Base-by-base conservation (phyloP, 1,140 invertebrate genomes). In the Kradibia gibbosae region DNA sequence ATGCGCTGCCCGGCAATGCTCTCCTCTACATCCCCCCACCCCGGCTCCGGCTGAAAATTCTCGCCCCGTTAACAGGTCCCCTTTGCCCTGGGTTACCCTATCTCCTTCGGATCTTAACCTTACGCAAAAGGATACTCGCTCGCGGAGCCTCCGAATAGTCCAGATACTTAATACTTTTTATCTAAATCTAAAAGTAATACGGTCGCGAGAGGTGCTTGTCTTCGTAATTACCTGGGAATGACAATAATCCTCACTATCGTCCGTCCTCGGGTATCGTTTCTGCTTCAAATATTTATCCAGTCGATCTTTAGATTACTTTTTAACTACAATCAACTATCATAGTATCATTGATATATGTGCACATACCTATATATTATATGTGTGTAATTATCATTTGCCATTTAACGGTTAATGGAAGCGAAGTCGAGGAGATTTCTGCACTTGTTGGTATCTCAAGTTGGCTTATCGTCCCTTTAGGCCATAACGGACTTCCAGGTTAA, bases 31-130 rank as follows among this genome's bases (percentile, higher is more conserved):
- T 45, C 17, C 11, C 4, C n/a, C 39, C 2, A 36, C 28, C 20
- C 34, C 31, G 31, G 3, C 55, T 28, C n/a, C 5, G 7, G 1
- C 3, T 11, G 34, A 50, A 42, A 50, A 10, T 55, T 55, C 72
- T 34, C 48, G 34, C 34, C 5, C 17, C 28, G 36, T 15, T 31
- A 74, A 53, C 31, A 74, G 72, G 28, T 55, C 11, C 7, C 72
- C 72, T 74, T 74, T 74, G 31, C 55, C n/a, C 50, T 22, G 3
- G 48, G 34, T 74, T 74, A 55, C 31, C n/a, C 17, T 31, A n/a
- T n/a, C 36, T 55, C 48, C 17, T 74, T 55, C 13, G n/a, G 25
- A 72, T 50, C 45, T 50, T 17, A 17, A 2, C n/a, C 3, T 72
- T 50, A 72, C 70, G 25, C 50, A 72, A 45, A 17, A 50, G 17